Evolutionary conservation across 2,797 vertebrate genomes (phyloP), one percentile per base, ranked within the genome.

Genomic region (Melanotaenia nigrans): DNA sequence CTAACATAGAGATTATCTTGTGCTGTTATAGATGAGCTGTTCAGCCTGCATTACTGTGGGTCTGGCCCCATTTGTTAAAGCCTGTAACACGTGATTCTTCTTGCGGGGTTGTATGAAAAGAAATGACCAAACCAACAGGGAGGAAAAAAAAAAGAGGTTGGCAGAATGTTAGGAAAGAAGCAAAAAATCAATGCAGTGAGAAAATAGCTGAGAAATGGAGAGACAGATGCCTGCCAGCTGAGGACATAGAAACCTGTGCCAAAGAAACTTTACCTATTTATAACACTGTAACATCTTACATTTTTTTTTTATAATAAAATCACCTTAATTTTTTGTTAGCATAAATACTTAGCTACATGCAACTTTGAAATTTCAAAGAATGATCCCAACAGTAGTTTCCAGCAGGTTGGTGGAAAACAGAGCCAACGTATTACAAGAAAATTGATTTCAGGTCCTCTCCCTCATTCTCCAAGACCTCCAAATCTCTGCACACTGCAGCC

Each of bases 381-480:
- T 18, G 16, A 71, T 71, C n/a, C 28, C 40, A 73, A 75, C 42
- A 82, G 75, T 72, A 79, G 59, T 73, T 66, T 78, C 55, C 35
- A 59, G 53, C 35, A 42, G 65, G 61, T 22, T 57, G 25, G 40
- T 20, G 25, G 42, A 66, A 75, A 73, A 83, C 47, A 59, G 6
- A 28, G 51, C 9, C 30, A 16, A 35, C 65, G 63, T 66, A 57
- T 66, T 69, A 64, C 30, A 73, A 62, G 68, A 69, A 71, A 77
- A 89, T 78, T 71, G 74, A 89, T 87, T 86, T 83, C 57, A 76
- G 63, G 75, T 77, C 72, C 68, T 66, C 32, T 22, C 18, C 0
- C 25, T 68, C 40, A 33, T 72, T 73, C 59, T 75, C 33, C 49
- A 38, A 60, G 67, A 71, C 72, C 71, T 81, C 30, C 65, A 57